Evolutionary conservation across 2,888 invertebrate species (phyloP).

Genomic region (Pristionchus japonicus): DNA sequence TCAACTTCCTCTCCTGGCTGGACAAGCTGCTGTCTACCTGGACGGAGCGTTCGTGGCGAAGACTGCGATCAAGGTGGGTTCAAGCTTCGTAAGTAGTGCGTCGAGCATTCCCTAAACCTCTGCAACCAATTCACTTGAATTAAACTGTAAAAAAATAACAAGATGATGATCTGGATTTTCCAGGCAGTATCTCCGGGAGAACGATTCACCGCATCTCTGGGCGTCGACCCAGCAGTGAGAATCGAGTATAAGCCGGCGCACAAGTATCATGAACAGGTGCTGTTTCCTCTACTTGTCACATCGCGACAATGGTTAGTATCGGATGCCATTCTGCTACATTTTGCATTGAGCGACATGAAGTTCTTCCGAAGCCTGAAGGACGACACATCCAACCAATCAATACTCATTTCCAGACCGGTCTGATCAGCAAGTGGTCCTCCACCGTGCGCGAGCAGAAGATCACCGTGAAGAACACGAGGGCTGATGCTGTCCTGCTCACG

Average conservation of each 20-base stretch:
- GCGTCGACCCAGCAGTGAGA: conserved; percentile 76
- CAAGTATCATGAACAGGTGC: conserved; percentile 74
- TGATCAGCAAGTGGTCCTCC: conserved; percentile 56
- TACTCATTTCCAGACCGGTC: conserved; percentile 50
- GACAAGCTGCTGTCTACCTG: conserved; percentile 66
- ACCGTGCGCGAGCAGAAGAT: conserved; percentile 61
- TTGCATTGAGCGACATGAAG: too few relatives aligned
- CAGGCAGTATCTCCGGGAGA: conserved; percentile 75
- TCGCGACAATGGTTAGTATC: too few relatives aligned
- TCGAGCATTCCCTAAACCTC: too few relatives aligned
- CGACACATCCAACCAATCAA: neutral
- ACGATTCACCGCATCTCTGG: conserved; percentile 76
- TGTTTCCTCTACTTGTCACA: too few relatives aligned
- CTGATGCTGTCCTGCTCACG: conserved; percentile 57
- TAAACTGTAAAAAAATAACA: too few relatives aligned
- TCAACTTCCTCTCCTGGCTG: conserved; percentile 41
- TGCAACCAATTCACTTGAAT: too few relatives aligned
- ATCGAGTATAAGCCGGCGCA: conserved; percentile 75
- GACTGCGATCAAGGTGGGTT: neutral
- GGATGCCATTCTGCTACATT: too few relatives aligned
- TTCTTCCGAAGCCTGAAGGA: neutral
- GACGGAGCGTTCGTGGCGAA: conserved; percentile 66
- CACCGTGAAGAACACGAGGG: conserved; percentile 61
- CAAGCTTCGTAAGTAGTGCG: too few relatives aligned
- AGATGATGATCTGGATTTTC: neutral